Conservation (phyloP, 2,113 vertebrate genomes). For the Rhinolophus sinicus region DNA sequence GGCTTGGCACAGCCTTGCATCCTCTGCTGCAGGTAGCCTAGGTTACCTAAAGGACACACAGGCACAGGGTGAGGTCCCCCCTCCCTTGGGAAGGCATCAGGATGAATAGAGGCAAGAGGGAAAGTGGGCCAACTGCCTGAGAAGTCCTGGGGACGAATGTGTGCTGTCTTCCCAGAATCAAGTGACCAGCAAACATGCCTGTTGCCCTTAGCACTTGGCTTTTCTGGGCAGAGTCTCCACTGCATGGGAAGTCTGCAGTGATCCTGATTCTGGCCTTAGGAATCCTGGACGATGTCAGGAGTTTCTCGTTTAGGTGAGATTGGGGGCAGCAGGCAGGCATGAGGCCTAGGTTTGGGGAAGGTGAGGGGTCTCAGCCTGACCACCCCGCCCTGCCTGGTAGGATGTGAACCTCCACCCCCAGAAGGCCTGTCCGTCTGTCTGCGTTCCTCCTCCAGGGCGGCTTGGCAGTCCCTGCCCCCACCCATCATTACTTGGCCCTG, state of each 20-base stretch:
- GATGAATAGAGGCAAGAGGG: constrained; percentile 38
- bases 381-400: not conserved
- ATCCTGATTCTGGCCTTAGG: not conserved
- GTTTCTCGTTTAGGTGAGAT: constrained; percentile 24
- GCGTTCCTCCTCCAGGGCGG: not conserved
- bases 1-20: not conserved
- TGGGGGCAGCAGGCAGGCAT: not conserved
- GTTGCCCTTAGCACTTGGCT: not conserved
- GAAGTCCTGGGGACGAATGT: not conserved
- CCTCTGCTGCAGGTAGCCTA: not conserved
- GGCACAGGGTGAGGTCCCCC: not conserved
- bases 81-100: not conserved
- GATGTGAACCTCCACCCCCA: not conserved
- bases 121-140: not conserved
- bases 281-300: constrained; percentile 4
- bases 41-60: constrained; percentile 40
- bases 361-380: not conserved
- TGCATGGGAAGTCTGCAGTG: not conserved
- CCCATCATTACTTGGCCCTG: not conserved
- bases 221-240: not conserved
- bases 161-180: constrained; percentile 64
- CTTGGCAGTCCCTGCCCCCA: not conserved
- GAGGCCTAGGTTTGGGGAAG: not conserved
- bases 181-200: constrained; percentile 47
- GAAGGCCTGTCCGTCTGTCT: not conserved